These are phyloP conservation scores for Alligator sinensis DNA, from an alignment of 2,113 vertebrate species.

Conservation along the genomic window DNA sequence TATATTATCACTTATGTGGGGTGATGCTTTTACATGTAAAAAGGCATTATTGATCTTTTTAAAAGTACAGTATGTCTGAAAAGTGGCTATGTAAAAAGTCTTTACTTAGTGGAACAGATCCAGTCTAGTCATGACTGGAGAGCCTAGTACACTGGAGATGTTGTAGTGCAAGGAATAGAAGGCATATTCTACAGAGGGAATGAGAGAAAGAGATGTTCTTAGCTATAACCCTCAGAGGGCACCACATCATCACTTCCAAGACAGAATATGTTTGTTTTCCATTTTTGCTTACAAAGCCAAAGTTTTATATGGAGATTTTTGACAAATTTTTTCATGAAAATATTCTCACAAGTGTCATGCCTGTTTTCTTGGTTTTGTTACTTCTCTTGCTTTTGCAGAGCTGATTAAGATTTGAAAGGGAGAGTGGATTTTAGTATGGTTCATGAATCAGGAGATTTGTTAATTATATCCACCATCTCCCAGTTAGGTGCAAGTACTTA, in stretches of 20 bases:
- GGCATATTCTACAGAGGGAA: background rate
- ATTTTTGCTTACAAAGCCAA: background rate
- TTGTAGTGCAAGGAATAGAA: background rate
- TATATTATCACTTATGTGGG: too few relatives aligned
- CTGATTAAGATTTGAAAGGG: background rate
- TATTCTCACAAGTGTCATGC: background rate
- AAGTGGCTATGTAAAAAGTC: background rate
- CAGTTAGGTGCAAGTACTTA: background rate
- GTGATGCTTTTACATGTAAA: background rate
- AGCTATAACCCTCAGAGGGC: background rate
- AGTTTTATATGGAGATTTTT: background rate
- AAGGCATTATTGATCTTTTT: background rate
- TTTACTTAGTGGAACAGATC: background rate
- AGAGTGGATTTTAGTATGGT: background rate
- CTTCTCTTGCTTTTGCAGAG: background rate
- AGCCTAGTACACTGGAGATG: background rate
- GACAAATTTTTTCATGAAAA: background rate
- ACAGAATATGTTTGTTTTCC: background rate
- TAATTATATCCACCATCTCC: background rate
- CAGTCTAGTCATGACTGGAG: fast-evolving
- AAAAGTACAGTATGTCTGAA: background rate
- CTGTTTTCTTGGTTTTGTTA: background rate
- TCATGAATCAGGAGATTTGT: background rate
- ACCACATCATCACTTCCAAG: background rate
- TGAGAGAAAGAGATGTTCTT: background rate